Evolutionary conservation across 2,888 invertebrate species (phyloP).

Genomic region (Cacoxenus indagator): DNA sequence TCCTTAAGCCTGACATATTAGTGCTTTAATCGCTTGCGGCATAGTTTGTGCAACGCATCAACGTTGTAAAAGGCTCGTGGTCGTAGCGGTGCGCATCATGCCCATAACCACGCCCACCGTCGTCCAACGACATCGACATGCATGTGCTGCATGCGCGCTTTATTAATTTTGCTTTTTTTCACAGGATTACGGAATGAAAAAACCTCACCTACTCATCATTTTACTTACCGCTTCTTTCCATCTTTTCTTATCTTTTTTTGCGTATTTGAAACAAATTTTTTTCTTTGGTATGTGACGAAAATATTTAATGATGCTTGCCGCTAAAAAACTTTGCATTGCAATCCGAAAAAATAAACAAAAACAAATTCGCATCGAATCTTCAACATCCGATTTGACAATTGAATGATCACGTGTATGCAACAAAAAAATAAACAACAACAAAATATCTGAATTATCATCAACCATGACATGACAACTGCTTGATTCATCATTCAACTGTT

Average conservation of each 20-base stretch:
- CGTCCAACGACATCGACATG: neutral
- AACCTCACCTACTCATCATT: neutral
- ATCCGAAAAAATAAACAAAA: neutral
- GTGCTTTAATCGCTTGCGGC: slow-evolving; percentile 1
- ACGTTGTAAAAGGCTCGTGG: too few relatives aligned
- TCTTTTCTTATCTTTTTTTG: slow-evolving; percentile 14
- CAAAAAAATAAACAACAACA: slow-evolving; percentile 19
- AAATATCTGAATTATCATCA: slow-evolving; percentile 38
- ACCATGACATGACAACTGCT: slow-evolving; percentile 22
- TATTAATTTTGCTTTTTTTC: slow-evolving; percentile 34
- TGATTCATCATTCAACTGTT: neutral
- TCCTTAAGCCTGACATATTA: slow-evolving; percentile 20
- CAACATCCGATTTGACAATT: neutral
- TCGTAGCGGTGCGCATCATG: neutral
- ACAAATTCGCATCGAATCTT: slow-evolving; percentile 27
- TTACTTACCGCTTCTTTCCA: slow-evolving; percentile 11
- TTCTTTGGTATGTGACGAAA: slow-evolving; percentile 37
- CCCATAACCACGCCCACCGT: neutral
- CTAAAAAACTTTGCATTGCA: slow-evolving; percentile 11
- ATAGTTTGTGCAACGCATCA: neutral
- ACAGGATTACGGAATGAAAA: neutral
- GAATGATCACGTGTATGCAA: too few relatives aligned
- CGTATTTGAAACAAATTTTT: slow-evolving; percentile 29
- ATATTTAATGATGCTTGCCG: slow-evolving; percentile 59
- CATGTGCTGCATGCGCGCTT: slow-evolving; percentile 35